Evolutionary conservation across 2,888 invertebrate species (phyloP).

Genomic region (Drosophila meridiana): DNA sequence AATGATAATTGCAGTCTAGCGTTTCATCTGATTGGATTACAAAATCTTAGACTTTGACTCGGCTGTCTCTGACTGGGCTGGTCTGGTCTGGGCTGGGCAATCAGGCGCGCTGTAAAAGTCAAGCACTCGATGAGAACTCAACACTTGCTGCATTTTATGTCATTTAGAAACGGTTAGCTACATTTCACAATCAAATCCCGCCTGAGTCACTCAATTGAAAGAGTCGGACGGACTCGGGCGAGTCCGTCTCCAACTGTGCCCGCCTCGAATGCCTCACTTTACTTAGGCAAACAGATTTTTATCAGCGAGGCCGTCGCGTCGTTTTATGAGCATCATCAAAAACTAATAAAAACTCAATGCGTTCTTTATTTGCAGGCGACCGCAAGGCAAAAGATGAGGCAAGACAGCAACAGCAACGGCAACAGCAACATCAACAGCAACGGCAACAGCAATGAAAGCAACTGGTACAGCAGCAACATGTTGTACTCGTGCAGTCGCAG

Average conservation of each 20-base stretch:
- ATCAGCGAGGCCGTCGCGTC: slow-evolving; percentile 75
- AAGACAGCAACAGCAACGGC: slow-evolving; percentile 10
- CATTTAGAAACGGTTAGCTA: slow-evolving; percentile 72
- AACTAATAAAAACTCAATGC: slow-evolving; percentile 81
- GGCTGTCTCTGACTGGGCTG: background rate
- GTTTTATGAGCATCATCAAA: slow-evolving; percentile 80
- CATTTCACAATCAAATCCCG: slow-evolving; percentile 53
- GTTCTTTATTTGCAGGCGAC: slow-evolving; percentile 79
- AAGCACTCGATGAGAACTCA: slow-evolving; percentile 40
- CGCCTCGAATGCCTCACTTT: slow-evolving; percentile 75
- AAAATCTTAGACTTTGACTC: slow-evolving; percentile 12
- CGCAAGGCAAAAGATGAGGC: slow-evolving; percentile 39
- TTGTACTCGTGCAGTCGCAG: slow-evolving; percentile 67
- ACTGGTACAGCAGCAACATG: slow-evolving; percentile 64
- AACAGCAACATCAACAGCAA: slow-evolving; percentile 6
- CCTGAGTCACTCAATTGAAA: slow-evolving; percentile 37
- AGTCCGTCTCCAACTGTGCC: background rate
- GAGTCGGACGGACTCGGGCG: background rate
- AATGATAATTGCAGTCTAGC: slow-evolving; percentile 4
- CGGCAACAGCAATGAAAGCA: slow-evolving; percentile 14
- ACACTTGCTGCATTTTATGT: slow-evolving; percentile 64
- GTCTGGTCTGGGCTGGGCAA: slow-evolving; percentile 9
- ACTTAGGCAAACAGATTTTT: slow-evolving; percentile 80
- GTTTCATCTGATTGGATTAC: slow-evolving; percentile 11
- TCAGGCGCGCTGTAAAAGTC: slow-evolving; percentile 41